Evolutionary conservation across 2,888 invertebrate genomes (phyloP).

Genomic region (Euzophera pinguis): DNA sequence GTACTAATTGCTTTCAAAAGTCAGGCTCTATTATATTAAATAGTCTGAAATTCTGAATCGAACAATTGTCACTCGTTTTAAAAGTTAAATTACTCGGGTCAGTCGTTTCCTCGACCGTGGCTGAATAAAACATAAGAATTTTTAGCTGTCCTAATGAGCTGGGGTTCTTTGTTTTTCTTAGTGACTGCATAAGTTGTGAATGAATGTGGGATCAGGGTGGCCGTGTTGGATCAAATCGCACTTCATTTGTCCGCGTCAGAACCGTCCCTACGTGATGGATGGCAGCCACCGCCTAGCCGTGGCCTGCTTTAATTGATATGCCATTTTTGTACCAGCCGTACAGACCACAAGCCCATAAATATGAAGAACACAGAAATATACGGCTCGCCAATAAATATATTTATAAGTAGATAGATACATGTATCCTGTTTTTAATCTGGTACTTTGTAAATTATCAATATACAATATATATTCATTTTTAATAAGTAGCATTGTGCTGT

Average conservation of each 20-base stretch:
- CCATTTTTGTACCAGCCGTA: constrained; percentile 54
- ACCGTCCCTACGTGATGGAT: constrained; percentile 62
- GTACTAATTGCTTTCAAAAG: constrained; percentile 46
- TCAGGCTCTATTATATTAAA: constrained; percentile 47
- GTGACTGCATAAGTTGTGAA: constrained; percentile 70
- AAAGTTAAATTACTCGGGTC: constrained; percentile 72
- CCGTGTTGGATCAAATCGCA: constrained; percentile 71
- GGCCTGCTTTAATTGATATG: constrained; percentile 69
- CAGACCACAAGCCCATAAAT: constrained; percentile 15
- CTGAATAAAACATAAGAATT: constrained; percentile 76
- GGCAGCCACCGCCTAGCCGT: constrained; percentile 44
- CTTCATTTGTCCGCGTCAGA: constrained; percentile 76
- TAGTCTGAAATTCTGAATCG: constrained; percentile 55
- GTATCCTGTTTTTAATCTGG: no score
- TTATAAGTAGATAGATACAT: no score
- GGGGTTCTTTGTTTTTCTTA: constrained; percentile 63
- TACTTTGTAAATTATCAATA: no score
- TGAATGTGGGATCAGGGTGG: constrained; percentile 60
- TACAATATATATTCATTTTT: no score
- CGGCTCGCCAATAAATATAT: neutral
- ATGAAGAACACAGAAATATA: neutral
- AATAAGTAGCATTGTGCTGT: no score
- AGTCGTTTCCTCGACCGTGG: constrained; percentile 50
- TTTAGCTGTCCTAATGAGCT: constrained; percentile 67
- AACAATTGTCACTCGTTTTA: constrained; percentile 68